phyloP scores from a whole-genome alignment of 2,113 vertebrate genomes.

The Dryoscopus gambensis region DNA sequence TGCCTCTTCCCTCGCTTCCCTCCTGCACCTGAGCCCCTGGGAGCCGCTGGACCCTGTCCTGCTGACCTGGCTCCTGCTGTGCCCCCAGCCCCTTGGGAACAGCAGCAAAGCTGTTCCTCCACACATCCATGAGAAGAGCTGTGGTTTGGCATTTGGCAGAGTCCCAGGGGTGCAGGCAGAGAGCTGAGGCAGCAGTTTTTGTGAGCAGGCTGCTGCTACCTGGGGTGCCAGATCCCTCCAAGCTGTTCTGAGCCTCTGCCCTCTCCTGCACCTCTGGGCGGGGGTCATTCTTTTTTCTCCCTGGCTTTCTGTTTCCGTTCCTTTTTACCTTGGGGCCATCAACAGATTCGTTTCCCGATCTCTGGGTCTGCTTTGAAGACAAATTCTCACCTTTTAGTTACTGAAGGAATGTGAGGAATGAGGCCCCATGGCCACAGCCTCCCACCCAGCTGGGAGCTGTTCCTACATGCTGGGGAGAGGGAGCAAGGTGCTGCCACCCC shows the following conservation, averaged over 20 bases:
- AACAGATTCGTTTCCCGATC: slow-evolving; percentile 26
- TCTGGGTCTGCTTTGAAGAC: slow-evolving; percentile 21
- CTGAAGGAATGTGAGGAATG: slow-evolving; percentile 59
- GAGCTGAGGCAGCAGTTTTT: neutral
- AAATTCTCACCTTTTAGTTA: slow-evolving; percentile 40
- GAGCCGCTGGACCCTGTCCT: neutral
- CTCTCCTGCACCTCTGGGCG: neutral
- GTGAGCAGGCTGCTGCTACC: neutral
- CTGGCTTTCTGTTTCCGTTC: neutral
- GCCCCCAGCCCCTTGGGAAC: neutral
- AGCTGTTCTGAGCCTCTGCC: neutral
- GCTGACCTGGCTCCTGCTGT: neutral
- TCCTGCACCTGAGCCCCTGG: neutral
- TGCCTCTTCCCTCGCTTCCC: neutral
- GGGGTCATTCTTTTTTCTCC: neutral
- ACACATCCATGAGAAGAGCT: fast-evolving
- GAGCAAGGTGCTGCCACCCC: neutral
- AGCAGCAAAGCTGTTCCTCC: neutral
- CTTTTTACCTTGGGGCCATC: slow-evolving; percentile 1
- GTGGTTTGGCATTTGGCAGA: neutral
- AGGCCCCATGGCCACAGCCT: neutral
- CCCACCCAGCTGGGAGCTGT: neutral
- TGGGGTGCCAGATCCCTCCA: neutral
- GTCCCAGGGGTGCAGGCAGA: neutral
- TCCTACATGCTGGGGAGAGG: neutral